Base-by-base conservation (phyloP, 2,888 invertebrate genomes). In the Sinohyriopsis cumingii region DNA sequence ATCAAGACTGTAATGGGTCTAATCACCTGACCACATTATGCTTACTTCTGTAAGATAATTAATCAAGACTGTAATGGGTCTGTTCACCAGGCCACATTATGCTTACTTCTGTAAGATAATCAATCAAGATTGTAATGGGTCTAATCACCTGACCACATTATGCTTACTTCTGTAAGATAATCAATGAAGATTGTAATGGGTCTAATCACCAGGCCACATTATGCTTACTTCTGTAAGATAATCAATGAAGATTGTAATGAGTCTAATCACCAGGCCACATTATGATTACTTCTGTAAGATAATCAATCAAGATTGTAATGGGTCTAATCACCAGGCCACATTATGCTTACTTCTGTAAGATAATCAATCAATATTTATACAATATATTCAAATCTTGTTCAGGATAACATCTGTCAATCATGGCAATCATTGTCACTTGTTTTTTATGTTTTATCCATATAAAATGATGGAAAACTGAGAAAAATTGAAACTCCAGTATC, bases 51-150 rank as follows among this genome's bases (percentile, higher is more conserved):
- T 25, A 80, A 81, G 33, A 33, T 25, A 25, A 25, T 25, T 4
- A 25, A 25, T 25, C 25, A 25, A 25, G 25, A 71, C 89, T 89
- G 79, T 89, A 89, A 57, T 89, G 89, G 18, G 83, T 84, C 71
- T 89, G 89, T 69, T 89, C 89, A 1, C 84, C 86, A 9, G 88
- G 85, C 89, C 89, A 89, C 79, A 89, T 82, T 45, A 89, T 79
- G 72, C 89, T 89, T 45, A 88, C 80, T 73, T 89, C 89, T 89
- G 79, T 25, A 80, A 81, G 33, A 33, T 25, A 25, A 25, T 25
- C 25, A 25, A 25, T 25, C 25, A 25, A 25, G 25, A 71, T 89
- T 89, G 79, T 89, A 89, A 57, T 89, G 89, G 18, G 83, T 84
- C 71, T 89, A 89, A 69, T 89, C 89, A 1, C 84, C 86, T 12